phyloP scores from a whole-genome alignment of 2,888 invertebrate species.

The Ornithoptera priamus region DNA sequence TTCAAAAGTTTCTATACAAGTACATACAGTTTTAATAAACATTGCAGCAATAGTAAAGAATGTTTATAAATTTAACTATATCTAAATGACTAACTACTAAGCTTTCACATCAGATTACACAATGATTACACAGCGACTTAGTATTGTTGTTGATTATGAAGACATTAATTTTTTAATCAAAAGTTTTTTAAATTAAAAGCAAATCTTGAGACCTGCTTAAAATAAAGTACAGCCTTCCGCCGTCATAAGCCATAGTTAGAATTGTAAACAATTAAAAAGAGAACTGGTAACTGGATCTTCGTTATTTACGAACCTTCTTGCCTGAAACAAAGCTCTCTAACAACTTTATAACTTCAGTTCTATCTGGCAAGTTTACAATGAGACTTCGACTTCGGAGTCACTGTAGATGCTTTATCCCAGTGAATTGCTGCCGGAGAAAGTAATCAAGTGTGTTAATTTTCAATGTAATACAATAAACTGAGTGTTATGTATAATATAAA shows the following conservation, averaged over 20 bases:
- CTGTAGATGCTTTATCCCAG: slow-evolving; percentile 1
- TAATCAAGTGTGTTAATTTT: not conserved
- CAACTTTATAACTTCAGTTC: slow-evolving; percentile 41
- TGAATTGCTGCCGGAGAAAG: not conserved
- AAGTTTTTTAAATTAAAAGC: too few relatives aligned
- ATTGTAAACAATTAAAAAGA: not conserved
- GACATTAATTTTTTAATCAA: too few relatives aligned
- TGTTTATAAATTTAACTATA: too few relatives aligned
- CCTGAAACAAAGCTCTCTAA: slow-evolving; percentile 33
- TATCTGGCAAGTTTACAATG: slow-evolving; percentile 41
- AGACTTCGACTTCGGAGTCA: slow-evolving; percentile 37
- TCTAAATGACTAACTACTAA: too few relatives aligned
- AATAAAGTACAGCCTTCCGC: not conserved
- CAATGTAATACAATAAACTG: not conserved
- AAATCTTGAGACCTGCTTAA: not conserved
- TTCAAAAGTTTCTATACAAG: too few relatives aligned
- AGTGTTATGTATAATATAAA: too few relatives aligned
- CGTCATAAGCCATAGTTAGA: not conserved
- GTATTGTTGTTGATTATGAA: too few relatives aligned
- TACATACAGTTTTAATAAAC: not conserved
- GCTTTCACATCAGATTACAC: too few relatives aligned
- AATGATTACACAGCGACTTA: too few relatives aligned
- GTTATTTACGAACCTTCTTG: slow-evolving; percentile 14
- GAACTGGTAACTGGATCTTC: not conserved
- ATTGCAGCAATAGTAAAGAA: too few relatives aligned